Evolutionary conservation across 2,888 invertebrate genomes (phyloP), one percentile per base, ranked within the genome.

Genomic region (Slavum lentiscoides): DNA sequence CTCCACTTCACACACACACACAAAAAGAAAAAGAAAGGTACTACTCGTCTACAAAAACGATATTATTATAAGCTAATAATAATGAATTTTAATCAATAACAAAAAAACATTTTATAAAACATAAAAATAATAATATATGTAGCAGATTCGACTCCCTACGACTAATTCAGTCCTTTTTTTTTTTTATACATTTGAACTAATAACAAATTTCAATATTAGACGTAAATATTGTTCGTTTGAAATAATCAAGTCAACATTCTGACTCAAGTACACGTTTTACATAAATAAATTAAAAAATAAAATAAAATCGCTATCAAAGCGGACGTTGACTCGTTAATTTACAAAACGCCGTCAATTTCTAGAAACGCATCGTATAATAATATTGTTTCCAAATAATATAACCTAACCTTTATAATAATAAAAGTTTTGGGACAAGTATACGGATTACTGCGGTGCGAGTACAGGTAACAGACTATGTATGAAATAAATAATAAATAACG

Each of bases 131-230:
- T 49, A 70, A 58, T 64, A 58, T 43, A 73, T 49, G 39, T 23
- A 67, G 19, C 67, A 67, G 58, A 75, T 74, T 66, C 23, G 2
- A 74, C 58, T 75, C 74, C 62, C 55, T 74, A 76, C 19, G 9
- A 69, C 53, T 49, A 13, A 69, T 77, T 77, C 76, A 77, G 76
- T 77, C 76, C 21, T 19, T 68, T 21, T 67, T 67, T 23, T 58
- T 58, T 58, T 75, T 43, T 2, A 49, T 49, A 13, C 49, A 49
- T 49, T 49, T 13, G 59, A 58, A 59, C 21, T 53, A 75, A 67
- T 43, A 75, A 66, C 49, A 67, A 58, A 39, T 49, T 58, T 61
- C n/a, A 55, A 23, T 23, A 43, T 39, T 11, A 23, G 70, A 55
- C 55, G 19, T 58, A 66, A n/a, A 74, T 19, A 17, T 58, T 43